phyloP scores from a whole-genome alignment of 2,113 vertebrate species.

The Channa maculata region DNA sequence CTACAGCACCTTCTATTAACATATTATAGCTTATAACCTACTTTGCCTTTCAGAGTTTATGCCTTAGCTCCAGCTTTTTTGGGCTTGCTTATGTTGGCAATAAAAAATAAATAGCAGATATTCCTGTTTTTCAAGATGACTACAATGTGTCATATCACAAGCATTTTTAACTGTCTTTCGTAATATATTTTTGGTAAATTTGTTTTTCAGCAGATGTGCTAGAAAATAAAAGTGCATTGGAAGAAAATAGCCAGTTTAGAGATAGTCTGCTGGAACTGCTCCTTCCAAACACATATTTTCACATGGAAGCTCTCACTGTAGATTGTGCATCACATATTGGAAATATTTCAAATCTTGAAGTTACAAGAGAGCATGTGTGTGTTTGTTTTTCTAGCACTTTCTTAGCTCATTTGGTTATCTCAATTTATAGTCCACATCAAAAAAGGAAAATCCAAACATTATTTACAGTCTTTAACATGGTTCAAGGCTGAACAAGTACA shows the following conservation, averaged over 20 bases:
- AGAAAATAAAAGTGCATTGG: constrained; percentile 7
- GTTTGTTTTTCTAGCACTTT: constrained; percentile 32
- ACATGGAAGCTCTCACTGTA: constrained; percentile 22
- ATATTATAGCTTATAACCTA: constrained; percentile 1
- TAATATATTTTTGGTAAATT: constrained; percentile 14
- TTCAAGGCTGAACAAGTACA: not conserved
- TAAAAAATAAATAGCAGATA: constrained; percentile 12
- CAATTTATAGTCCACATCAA: constrained; percentile 1
- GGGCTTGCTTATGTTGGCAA: constrained; percentile 27
- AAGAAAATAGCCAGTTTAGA: not conserved
- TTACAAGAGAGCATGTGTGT: constrained; percentile 12
- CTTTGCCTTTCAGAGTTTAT: constrained; percentile 5
- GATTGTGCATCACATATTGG: constrained; percentile 11
- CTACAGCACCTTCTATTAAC: constrained; percentile 7
- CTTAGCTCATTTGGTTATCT: not conserved
- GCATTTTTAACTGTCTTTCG: not conserved
- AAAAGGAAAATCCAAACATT: not conserved
- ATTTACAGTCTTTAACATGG: not conserved
- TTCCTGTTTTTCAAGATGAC: constrained; percentile 4
- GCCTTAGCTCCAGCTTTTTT: constrained; percentile 10
- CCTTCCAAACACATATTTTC: constrained; percentile 54
- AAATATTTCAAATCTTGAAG: constrained; percentile 21
- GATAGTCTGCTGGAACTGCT: constrained; percentile 8
- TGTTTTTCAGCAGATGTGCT: constrained; percentile 10
- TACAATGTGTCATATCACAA: constrained; percentile 3